Conservation (phyloP, 1,140 invertebrate genomes). For the Uloborus diversus region DNA sequence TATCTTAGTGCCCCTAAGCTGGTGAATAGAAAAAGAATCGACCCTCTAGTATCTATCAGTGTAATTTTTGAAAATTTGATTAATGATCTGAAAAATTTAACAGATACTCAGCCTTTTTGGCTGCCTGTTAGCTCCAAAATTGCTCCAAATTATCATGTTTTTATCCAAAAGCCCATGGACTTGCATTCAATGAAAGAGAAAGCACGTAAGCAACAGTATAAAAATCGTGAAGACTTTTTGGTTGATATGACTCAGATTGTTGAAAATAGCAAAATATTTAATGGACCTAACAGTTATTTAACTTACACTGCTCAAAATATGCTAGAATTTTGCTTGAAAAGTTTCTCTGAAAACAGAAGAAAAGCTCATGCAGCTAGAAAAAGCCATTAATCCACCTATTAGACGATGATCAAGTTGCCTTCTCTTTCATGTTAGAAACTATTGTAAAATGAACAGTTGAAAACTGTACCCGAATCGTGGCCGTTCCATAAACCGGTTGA, state of each 20-base stretch:
- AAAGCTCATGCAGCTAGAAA: conserved; percentile 92
- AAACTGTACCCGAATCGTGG: conserved; percentile 87
- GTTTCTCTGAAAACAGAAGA: conserved; percentile 92
- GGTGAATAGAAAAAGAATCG: conserved; percentile 89
- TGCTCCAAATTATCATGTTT: conserved; percentile 93
- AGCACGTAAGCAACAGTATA: conserved; percentile 89
- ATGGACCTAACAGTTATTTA: conserved; percentile 84
- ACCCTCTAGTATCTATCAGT: conserved; percentile 93
- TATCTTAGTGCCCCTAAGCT: conserved; percentile 85
- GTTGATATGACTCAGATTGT: conserved; percentile 95
- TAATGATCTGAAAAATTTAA: conserved; percentile 90
- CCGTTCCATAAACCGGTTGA: conserved; percentile 96
- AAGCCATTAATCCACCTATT: conserved; percentile 98
- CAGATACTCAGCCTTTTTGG: conserved; percentile 89
- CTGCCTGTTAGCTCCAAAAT: conserved; percentile 94
- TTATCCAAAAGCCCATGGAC: conserved; percentile 94
- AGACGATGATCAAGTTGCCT: conserved; percentile 95
- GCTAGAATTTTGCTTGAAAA: conserved; percentile 84
- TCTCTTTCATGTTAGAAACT: conserved; percentile 93
- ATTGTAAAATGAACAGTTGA: conserved; percentile 87
- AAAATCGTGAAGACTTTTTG: conserved; percentile 91
- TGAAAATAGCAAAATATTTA: conserved; percentile 93
- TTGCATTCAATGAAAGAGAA: conserved; percentile 95
- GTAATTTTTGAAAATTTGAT: conserved; percentile 91
- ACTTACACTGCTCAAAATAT: conserved; percentile 87